These are phyloP conservation scores for Cephalotes varians DNA, from an alignment of 2,888 invertebrate genomes.

Conservation along the genomic window DNA sequence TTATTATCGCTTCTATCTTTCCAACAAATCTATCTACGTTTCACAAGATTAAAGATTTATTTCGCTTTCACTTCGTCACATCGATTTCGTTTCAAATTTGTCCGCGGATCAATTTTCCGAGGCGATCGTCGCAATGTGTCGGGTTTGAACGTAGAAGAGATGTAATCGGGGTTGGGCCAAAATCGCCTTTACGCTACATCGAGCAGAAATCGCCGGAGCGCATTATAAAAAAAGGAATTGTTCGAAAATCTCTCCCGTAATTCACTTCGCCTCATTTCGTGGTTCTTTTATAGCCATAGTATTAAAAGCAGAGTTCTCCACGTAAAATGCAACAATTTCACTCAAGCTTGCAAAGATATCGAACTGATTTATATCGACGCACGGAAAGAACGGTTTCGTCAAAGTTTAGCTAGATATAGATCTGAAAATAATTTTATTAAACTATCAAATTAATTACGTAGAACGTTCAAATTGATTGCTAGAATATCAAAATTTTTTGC, in stretches of 20 bases:
- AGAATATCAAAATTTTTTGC: no score
- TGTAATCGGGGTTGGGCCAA: slow-evolving; percentile 61
- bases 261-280: slow-evolving; percentile 13
- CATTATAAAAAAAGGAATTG: slow-evolving; percentile 45
- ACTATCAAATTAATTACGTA: no score
- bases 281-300: neutral
- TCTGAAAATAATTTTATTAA: no score
- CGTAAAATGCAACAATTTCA: neutral
- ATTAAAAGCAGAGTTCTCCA: slow-evolving; percentile 42
- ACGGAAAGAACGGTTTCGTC: no score
- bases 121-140: no score
- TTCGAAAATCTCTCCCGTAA: neutral
- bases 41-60: slow-evolving; percentile 12
- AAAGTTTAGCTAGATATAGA: no score
- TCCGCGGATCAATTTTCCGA: slow-evolving; percentile 28
- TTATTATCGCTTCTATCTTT: neutral
- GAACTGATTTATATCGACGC: neutral
- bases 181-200: slow-evolving; percentile 77
- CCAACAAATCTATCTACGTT: neutral
- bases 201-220: slow-evolving; percentile 69
- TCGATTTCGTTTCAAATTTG: slow-evolving; percentile 8
- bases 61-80: neutral
- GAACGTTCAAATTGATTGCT: no score
- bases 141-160: slow-evolving; percentile 11
- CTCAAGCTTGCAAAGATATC: neutral